Evolutionary conservation across 2,113 vertebrate species (phyloP).

Genomic region (Epinephelus lanceolatus): DNA sequence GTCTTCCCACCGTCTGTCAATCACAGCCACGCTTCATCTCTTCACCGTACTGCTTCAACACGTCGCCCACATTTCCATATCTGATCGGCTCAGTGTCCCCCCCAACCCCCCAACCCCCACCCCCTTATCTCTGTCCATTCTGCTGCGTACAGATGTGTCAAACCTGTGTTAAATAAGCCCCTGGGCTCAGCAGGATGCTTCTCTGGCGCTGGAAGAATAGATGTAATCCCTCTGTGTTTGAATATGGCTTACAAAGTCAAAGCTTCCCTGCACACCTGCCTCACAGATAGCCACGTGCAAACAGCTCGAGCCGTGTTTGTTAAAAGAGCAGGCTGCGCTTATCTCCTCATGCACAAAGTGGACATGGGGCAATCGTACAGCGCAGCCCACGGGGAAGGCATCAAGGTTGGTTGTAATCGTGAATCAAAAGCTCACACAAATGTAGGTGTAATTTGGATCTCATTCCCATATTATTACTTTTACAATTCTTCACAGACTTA

Average conservation of each 20-base stretch:
- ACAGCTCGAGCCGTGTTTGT: conserved; percentile 44
- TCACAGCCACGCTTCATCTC: conserved; percentile 34
- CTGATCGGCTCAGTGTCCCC: conserved; percentile 33
- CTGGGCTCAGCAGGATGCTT: conserved; percentile 31
- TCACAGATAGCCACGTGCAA: conserved; percentile 60
- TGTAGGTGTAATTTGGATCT: not conserved
- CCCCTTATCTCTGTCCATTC: conserved; percentile 62
- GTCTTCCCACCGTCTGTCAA: conserved; percentile 25
- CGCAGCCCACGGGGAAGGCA: not conserved
- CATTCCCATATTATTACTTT: not conserved
- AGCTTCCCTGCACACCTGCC: conserved; percentile 56
- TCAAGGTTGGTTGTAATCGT: conserved; percentile 22
- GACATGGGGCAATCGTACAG: conserved; percentile 11
- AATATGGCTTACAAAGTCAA: conserved; percentile 70
- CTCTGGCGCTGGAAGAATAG: conserved; percentile 59
- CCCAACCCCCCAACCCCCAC: no score
- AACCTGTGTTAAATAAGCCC: conserved; percentile 64
- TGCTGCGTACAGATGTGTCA: conserved; percentile 47
- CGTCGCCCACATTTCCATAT: conserved; percentile 49
- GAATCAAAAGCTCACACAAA: conserved; percentile 21
- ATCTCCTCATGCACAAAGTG: conserved; percentile 58
- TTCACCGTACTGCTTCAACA: not conserved
- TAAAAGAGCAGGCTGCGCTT: conserved; percentile 15
- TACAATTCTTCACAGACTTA: not conserved
- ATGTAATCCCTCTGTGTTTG: conserved; percentile 77